These are phyloP conservation scores for Caerostris darwini DNA, from an alignment of 1,140 invertebrate species.

Conservation along the genomic window DNA sequence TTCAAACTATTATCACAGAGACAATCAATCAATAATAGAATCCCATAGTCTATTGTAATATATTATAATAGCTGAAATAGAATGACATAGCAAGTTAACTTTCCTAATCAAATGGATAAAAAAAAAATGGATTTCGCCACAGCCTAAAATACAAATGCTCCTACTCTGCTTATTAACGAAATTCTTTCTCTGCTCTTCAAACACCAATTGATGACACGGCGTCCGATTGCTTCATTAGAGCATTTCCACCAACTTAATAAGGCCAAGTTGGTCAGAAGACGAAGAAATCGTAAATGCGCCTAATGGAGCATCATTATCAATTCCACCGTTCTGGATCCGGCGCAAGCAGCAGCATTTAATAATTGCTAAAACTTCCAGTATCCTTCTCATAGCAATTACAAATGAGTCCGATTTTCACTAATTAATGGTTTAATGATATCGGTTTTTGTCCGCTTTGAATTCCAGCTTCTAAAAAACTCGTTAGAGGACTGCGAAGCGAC, in stretches of 20 bases:
- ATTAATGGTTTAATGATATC: slow-evolving; percentile 57
- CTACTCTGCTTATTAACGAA: too few species aligned
- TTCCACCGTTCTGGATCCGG: not conserved
- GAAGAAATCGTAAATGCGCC: not conserved
- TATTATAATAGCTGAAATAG: too few species aligned
- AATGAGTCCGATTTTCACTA: slow-evolving; percentile 24
- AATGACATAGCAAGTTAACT: too few species aligned
- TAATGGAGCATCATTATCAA: slow-evolving; percentile 52
- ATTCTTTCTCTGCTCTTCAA: too few species aligned
- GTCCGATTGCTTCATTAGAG: not conserved
- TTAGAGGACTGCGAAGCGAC: not conserved
- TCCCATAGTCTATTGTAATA: too few species aligned
- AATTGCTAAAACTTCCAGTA: not conserved
- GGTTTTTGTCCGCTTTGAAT: slow-evolving; percentile 24
- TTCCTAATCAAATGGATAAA: too few species aligned
- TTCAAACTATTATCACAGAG: too few species aligned
- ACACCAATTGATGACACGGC: not conserved
- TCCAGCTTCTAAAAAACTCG: not conserved
- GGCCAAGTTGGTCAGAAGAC: not conserved
- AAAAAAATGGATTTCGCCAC: too few species aligned
- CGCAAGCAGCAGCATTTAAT: not conserved
- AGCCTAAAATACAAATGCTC: too few species aligned
- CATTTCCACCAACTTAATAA: not conserved
- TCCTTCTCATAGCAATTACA: slow-evolving; percentile 22
- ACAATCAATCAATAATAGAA: too few species aligned